phyloP scores from a whole-genome alignment of 2,113 vertebrate species.

The Uropsilus gracilis region DNA sequence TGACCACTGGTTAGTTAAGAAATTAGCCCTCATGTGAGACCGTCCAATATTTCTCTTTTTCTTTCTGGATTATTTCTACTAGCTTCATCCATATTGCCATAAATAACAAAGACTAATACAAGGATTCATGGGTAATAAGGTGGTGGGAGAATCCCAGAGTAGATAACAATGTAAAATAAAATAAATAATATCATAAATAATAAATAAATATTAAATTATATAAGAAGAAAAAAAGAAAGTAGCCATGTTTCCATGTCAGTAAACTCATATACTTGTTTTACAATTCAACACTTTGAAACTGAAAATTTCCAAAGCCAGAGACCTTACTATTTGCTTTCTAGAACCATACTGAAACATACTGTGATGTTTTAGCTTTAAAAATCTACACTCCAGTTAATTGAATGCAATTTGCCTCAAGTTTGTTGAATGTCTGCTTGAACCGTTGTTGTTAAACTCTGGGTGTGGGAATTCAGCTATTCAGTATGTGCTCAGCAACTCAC shows the following conservation, averaged over 20 bases:
- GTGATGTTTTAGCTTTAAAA: not conserved
- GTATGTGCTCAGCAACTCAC: not conserved
- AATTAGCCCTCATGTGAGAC: too few species aligned
- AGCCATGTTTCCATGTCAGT: not conserved
- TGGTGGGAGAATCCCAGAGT: too few species aligned
- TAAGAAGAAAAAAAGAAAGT: too few species aligned
- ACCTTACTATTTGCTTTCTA: not conserved
- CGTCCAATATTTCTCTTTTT: too few species aligned
- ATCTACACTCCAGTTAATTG: not conserved
- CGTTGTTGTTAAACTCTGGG: not conserved
- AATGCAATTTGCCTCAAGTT: not conserved
- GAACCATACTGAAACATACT: not conserved
- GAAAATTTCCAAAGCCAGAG: not conserved
- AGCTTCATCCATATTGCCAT: too few species aligned
- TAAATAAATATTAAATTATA: too few species aligned
- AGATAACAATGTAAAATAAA: too few species aligned
- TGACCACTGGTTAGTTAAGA: not conserved
- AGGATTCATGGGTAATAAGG: too few species aligned
- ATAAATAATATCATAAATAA: too few species aligned
- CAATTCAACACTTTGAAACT: not conserved
- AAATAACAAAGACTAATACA: too few species aligned
- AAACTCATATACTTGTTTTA: not conserved
- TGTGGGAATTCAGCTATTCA: slow-evolving; percentile 5
- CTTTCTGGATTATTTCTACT: too few species aligned
- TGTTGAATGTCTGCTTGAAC: not conserved